Evolutionary conservation across 2,888 invertebrate species (phyloP), one percentile per base, ranked within the genome.

Genomic region (Drosophila gaucha): DNA sequence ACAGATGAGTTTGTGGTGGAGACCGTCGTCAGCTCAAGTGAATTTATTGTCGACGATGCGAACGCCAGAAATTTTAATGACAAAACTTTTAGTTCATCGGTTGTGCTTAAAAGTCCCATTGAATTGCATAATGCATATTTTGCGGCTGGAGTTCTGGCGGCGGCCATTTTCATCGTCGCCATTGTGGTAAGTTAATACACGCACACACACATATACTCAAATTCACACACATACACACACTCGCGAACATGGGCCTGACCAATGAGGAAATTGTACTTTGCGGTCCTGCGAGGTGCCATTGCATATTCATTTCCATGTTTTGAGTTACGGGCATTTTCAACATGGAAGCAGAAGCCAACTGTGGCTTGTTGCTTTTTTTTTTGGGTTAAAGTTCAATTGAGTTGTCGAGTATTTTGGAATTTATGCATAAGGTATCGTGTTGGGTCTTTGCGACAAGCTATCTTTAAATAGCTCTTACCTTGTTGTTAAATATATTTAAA

Each of bases 71-170:
- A 90, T 89, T 92, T 91, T 88, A 91, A 90, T 86, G 92, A 92
- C 78, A 92, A 90, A 92, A 90, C 91, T 72, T 92, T 92, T 71
- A 91, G 90, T 82, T 90, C 90, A 79, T 89, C 90, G 74, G 90
- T 90, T 74, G 90, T 90, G 67, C 90, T 91, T 71, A 91, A 92
- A 86, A 93, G 93, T 85, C 93, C 92, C 49, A 92, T 94, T 89
- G 94, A 94, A 68, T 92, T 95, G 56, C 95, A 96, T 92, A 96
- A 95, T 91, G 94, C 96, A 80, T 96, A 96, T 92, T 95, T 96
- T 83, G 96, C 96, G 9, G 95, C 95, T 24, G 96, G 95, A 51
- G 96, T 96, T 8, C 93, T 96, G 67, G 95, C 95, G 35, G 94
- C 95, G 41, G 96, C 96, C 52, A 94, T 96, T 64, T 93, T 95